Evolutionary conservation across 2,797 vertebrate species (phyloP), one percentile per base, ranked within the genome.

Genomic region (Chaetophractus vellerosus): DNA sequence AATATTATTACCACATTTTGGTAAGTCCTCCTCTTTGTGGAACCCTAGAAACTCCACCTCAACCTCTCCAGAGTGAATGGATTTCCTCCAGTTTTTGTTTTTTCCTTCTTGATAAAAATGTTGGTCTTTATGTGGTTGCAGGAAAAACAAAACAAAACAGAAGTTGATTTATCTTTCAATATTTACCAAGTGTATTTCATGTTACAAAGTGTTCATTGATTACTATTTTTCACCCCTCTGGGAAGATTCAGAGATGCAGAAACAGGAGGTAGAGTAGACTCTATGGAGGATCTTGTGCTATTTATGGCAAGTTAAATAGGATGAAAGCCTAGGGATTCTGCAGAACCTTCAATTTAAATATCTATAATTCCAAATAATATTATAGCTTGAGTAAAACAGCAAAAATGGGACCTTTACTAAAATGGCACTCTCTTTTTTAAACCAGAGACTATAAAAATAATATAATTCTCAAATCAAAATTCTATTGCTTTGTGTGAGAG

Each of bases 401-500:
- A 68, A 76, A 80, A 61, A 9, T n/a, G 36, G n/a, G 31, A 21
- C 12, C 52, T 72, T 48, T 45, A 52, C 38, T 6, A 6, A n/a
- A 50, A 63, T 82, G 18, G 2, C 19, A 80, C 5, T 74, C 4
- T 74, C 38, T 55, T 24, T 68, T 90, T 85, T 36, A 63, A 78
- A 72, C 0, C 74, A 50, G 15, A 45, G 7, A 15, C 63, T 38
- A 24, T 55, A 80, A 69, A 83, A 57, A 52, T 68, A 31, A 57
- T n/a, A 59, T 33, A 55, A 78, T 86, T 79, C 50, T 87, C n/a
- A 88, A 85, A 66, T 82, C 26, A 84, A 87, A 72, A 66, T 72
- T 63, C 2, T 85, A 6, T 92, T 59, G 6, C 28, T 94, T 68
- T 90, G 12, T 83, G 33, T 79, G 52, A 79, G 21, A 75, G 19